phyloP scores from a whole-genome alignment of 1,140 invertebrate species.

The Dinoponera quadriceps region DNA sequence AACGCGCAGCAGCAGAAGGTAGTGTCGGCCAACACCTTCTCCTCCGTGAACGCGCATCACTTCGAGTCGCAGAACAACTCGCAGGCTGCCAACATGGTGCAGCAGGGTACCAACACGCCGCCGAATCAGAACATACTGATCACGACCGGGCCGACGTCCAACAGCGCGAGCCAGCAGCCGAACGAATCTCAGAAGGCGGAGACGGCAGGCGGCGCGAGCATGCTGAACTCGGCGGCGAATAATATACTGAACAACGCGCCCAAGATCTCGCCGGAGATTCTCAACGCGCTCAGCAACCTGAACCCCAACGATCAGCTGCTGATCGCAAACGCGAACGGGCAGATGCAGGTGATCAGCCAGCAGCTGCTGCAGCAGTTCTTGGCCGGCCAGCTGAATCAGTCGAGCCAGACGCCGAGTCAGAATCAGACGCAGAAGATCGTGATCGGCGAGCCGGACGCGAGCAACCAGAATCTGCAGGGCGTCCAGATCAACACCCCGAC shows the following conservation, averaged over 20 bases:
- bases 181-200: conserved; percentile 73
- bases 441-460: conserved; percentile 82
- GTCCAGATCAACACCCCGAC: conserved; percentile 85
- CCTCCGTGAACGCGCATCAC: conserved; percentile 72
- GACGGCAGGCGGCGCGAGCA: conserved; percentile 69
- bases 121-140: conserved; percentile 81
- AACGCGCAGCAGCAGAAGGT: conserved; percentile 75
- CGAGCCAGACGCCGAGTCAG: conserved; percentile 75
- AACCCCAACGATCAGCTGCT: conserved; percentile 84
- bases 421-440: conserved; percentile 84
- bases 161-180: conserved; percentile 68
- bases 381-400: conserved; percentile 80
- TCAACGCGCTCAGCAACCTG: conserved; percentile 83
- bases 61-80: conserved; percentile 69
- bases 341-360: conserved; percentile 85
- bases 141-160: conserved; percentile 73
- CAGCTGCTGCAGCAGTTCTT: conserved; percentile 83
- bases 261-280: conserved; percentile 83
- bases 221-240: conserved; percentile 79
- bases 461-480: conserved; percentile 82
- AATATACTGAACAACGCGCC: conserved; percentile 82
- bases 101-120: conserved; percentile 67
- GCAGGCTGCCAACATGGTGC: conserved; percentile 41
- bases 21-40: conserved; percentile 67
- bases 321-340: conserved; percentile 84